Evolutionary conservation across 2,113 vertebrate genomes (phyloP).

Genomic region (Ailurus styani): DNA sequence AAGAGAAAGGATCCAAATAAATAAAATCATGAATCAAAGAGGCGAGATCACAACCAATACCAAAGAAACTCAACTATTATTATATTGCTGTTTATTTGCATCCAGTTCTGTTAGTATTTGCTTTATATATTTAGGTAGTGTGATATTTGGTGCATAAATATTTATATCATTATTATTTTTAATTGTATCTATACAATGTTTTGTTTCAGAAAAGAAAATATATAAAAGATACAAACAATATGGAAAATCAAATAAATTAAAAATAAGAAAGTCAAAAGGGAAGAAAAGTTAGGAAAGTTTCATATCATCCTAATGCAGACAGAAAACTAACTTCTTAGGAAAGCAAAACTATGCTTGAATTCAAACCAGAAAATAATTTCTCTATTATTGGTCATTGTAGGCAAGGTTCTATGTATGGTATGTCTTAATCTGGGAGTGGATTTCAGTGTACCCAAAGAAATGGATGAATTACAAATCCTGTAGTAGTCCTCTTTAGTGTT

Average conservation of each 20-base stretch:
- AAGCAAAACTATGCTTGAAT: conserved; percentile 8
- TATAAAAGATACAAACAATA: background rate
- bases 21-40: background rate
- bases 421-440: background rate
- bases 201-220: background rate
- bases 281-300: background rate
- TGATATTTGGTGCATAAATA: background rate
- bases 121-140: background rate
- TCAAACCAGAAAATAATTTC: conserved; percentile 8
- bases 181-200: background rate
- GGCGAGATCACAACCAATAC: background rate
- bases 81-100: background rate
- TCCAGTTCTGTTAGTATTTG: background rate
- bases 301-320: background rate
- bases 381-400: background rate
- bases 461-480: background rate
- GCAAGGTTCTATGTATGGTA: background rate
- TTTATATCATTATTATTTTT: background rate
- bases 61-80: background rate
- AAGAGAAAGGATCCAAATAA: background rate
- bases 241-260: background rate
- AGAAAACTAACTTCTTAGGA: background rate
- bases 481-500: background rate
- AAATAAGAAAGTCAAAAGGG: background rate
- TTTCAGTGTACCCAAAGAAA: background rate